A percentile compares a stretch with the other conserved stretches of the same genome.
phyloP scores from a whole-genome alignment of 2,888 invertebrate genomes.

The Plebejus melissa region DNA sequence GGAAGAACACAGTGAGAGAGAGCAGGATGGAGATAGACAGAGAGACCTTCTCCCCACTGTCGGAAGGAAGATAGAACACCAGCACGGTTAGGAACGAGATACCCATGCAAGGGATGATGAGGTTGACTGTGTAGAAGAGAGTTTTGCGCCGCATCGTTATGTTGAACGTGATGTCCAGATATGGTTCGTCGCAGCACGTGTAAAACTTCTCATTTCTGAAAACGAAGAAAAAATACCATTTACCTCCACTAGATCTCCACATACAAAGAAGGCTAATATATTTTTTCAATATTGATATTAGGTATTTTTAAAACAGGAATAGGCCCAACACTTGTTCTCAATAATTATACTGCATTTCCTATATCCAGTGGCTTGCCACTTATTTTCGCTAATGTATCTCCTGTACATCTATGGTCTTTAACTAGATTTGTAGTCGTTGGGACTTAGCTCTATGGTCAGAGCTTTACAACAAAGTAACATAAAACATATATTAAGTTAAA shows the following conservation, averaged over 20 bases:
- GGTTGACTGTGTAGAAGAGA: slow-evolving; percentile 97
- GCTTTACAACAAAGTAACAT: no score
- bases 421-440: no score
- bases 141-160: slow-evolving; percentile 98
- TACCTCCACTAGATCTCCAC: background rate
- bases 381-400: no score
- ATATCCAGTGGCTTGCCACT: no score
- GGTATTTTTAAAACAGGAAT: background rate
- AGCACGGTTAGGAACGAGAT: slow-evolving; percentile 98
- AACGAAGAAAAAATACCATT: background rate
- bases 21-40: slow-evolving; percentile 96
- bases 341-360: no score
- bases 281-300: background rate
- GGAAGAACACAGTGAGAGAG: slow-evolving; percentile 97
- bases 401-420: no score
- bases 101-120: slow-evolving; percentile 98
- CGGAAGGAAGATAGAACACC: slow-evolving; percentile 98
- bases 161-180: slow-evolving; percentile 97
- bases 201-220: slow-evolving; percentile 94
- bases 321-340: no score
- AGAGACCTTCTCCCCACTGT: slow-evolving; percentile 99
- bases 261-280: background rate
- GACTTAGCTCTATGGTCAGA: no score
- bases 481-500: no score
- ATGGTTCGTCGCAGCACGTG: slow-evolving; percentile 98